Percentiles rank a stretch among this genome's conserved stretches.
phyloP scores from a whole-genome alignment of 2,113 vertebrate species.

The Ceyx cyanopectus region DNA sequence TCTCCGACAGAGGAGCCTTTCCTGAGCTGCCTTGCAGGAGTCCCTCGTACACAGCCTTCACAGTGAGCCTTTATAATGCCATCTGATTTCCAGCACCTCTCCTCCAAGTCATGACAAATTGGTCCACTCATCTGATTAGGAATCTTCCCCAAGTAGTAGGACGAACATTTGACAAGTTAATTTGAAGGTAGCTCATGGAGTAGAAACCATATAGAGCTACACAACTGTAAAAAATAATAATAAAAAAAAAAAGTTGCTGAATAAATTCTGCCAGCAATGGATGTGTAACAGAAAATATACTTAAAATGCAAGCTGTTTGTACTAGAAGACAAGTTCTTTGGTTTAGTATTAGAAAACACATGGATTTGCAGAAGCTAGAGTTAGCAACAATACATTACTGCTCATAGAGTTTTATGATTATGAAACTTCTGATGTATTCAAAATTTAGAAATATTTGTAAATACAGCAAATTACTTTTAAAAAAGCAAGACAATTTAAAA shows the following conservation, averaged over 20 bases:
- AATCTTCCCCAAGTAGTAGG: conserved; percentile 22
- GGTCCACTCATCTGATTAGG: conserved; percentile 32
- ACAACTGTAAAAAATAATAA: neutral
- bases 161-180: conserved; percentile 12
- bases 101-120: neutral
- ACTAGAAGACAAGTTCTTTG: conserved; percentile 7
- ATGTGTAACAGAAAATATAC: conserved; percentile 39
- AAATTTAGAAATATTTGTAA: conserved; percentile 21
- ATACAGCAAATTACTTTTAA: neutral
- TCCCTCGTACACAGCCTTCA: neutral
- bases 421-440: conserved; percentile 12
- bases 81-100: neutral
- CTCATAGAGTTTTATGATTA: conserved; percentile 6
- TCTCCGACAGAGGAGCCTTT: neutral
- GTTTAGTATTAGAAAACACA: neutral
- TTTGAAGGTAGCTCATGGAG: conserved; percentile 59
- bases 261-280: conserved; percentile 42
- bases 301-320: conserved; percentile 45
- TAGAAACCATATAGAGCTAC: neutral
- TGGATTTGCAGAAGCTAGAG: neutral
- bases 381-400: conserved; percentile 24
- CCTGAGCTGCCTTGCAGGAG: neutral
- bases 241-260: neutral
- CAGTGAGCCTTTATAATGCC: neutral
- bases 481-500: conserved; percentile 6